These are phyloP conservation scores for Terebella lapidaria DNA, from an alignment of 2,888 invertebrate genomes.

Conservation along the genomic window DNA sequence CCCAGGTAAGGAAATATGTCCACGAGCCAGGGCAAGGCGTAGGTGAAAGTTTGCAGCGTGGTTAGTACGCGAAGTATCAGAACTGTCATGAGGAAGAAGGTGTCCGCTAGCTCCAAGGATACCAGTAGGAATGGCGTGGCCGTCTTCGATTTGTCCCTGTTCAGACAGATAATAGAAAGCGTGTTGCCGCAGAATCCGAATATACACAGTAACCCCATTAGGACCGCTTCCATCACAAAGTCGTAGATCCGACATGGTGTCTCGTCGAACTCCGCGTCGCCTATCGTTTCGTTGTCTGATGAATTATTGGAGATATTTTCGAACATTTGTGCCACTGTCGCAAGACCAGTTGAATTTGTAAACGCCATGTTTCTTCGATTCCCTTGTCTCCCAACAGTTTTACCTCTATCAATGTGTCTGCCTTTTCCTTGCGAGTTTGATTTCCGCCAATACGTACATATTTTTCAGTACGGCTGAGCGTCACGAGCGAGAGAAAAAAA, in stretches of 20 bases:
- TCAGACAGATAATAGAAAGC: constrained; percentile 26
- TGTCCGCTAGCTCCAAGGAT: constrained; percentile 27
- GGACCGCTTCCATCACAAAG: constrained; percentile 26
- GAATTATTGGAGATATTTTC: too few species aligned
- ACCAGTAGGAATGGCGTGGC: constrained; percentile 28
- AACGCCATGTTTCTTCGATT: too few species aligned
- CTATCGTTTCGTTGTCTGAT: too few species aligned
- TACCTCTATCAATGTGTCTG: too few species aligned
- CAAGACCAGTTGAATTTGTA: too few species aligned
- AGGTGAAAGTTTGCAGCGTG: constrained; percentile 16
- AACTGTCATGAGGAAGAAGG: constrained; percentile 25
- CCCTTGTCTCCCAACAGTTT: too few species aligned
- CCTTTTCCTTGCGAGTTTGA: too few species aligned
- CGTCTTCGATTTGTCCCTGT: constrained; percentile 26
- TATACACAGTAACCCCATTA: constrained; percentile 26
- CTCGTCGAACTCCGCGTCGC: too few species aligned
- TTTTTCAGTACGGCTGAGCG: too few species aligned
- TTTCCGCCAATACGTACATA: too few species aligned
- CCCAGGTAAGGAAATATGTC: constrained; percentile 20
- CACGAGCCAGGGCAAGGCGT: background rate
- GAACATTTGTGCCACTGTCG: too few species aligned
- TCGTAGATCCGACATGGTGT: constrained; percentile 23
- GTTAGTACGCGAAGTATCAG: constrained; percentile 25
- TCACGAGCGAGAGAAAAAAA: too few species aligned
- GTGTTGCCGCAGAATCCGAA: constrained; percentile 28